Evolutionary conservation across 2,888 invertebrate species (phyloP), one percentile per base, ranked within the genome.

Genomic region (Leptopterna dolabrata): DNA sequence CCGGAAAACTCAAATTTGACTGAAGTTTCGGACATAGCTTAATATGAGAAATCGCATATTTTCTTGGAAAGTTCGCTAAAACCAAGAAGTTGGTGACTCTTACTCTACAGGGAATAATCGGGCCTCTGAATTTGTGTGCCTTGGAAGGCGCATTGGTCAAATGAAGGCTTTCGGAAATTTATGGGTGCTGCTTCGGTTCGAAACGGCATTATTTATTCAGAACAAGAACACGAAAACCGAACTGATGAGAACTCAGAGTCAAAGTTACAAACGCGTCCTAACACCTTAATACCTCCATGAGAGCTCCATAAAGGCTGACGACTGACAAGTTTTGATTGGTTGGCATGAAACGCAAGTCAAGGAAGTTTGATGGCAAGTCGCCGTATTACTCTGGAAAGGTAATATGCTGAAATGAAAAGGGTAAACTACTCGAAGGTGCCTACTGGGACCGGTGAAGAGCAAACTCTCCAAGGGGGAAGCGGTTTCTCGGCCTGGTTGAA

Each of bases 401-500:
- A 63, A 63, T 63, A 63, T 63, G 24, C 63, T 63, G 63, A 63
- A 63, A 63, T 63, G 63, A 63, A 63, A 27, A 27, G 63, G 63
- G 63, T 63, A 63, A 36, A 63, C 63, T 63, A 63, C 63, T 13
- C 24, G 36, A 36, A 36, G 36, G 4, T 36, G 36, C 36, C 36
- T 36, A 36, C 36, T 36, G 36, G 7, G 36, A 36, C 4, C 36
- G 16, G 63, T 63, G 63, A 13, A 63, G 63, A 63, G 63, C 63
- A 63, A 63, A 63, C 63, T 63, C 51, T 63, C 24, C 24, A 63
- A 27, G 24, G 63, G 63, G 13, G 63, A 24, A 63, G 63, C 63
- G 63, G 63, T 63, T 63, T 63, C 63, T 63, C 63, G 63, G 24
- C 63, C 63, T 63, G 63, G 63, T 63, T 63, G 63, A 63, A 63